Base-by-base conservation (phyloP, 2,888 invertebrate genomes). In the Rhagophthalmus giganteus region DNA sequence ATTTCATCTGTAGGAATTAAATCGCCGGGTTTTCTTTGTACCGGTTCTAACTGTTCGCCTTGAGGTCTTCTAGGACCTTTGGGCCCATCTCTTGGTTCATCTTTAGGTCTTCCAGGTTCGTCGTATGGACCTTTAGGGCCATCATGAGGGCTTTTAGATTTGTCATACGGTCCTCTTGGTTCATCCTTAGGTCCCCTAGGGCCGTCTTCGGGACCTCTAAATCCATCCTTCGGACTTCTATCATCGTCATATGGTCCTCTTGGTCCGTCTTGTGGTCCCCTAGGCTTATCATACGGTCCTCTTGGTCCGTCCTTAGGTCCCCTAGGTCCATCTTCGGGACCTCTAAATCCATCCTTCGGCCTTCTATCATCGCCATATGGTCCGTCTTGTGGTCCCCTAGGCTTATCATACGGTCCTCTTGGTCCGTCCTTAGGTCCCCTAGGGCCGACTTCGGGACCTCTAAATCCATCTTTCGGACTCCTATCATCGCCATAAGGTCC, bases 1-100 rank as follows among this genome's bases (percentile, higher is more conserved):
- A 51, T 12, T 26, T 58, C 34, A 40, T 50, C 54, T 7, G 32
- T 30, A 8, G 40, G 51, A 11, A 46, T 20, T 13, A 40, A 25
- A 8, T 40, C 37, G 16, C 24, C 14, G 1, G 48, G 30, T 14
- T 34, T 52, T 41, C 27, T 44, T 24, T 12, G 26, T 16, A 10
- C 27, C 25, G 11, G 44, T 27, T 54, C 51, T 4, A 20, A 20
- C 7, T 47, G 44, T 12, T 48, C 30, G 30, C 27, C 34, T 11
- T 45, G 38, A 41, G 37, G 13, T 10, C 46, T 27, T 46, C 57
- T 44, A 14, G 38, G 25, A 14, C 20, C 30, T 35, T 54, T 40
- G 20, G 25, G 31, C 10, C 25, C 31, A 28, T 44, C 45, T 27
- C 26, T 27, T 6, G 37, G 31, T 10, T 11, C 28, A 9, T 15